A percentile compares a stretch with the other conserved stretches of the same genome.
These are phyloP conservation scores for Harpagoxenus sublaevis DNA, from an alignment of 2,888 invertebrate genomes.

Conservation along the genomic window DNA sequence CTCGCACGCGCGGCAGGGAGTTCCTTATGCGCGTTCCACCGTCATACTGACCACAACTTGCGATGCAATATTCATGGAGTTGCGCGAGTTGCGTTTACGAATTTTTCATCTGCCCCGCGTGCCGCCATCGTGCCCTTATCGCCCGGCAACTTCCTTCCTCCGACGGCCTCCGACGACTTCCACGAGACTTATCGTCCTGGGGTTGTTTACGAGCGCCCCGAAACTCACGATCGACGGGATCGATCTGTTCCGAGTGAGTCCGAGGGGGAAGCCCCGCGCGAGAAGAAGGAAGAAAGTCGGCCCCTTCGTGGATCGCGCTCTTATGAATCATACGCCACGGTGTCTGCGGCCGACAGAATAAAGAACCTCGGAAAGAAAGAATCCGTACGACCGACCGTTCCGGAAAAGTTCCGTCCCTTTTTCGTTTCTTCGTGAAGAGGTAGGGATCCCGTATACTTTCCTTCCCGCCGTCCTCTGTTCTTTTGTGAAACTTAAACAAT, in stretches of 20 bases:
- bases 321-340: conserved; percentile 77
- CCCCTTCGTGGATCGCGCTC: conserved; percentile 40
- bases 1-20: conserved; percentile 20
- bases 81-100: conserved; percentile 71
- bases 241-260: conserved; percentile 12
- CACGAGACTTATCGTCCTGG: not conserved
- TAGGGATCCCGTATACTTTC: not conserved
- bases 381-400: conserved; percentile 41
- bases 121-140: conserved; percentile 47
- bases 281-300: conserved; percentile 21
- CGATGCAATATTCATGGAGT: conserved; percentile 73
- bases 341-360: conserved; percentile 77
- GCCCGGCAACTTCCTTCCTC: conserved; percentile 25
- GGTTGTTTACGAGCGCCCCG: conserved; percentile 53
- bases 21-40: conserved; percentile 31
- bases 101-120: conserved; percentile 67
- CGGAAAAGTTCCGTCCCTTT: conserved; percentile 42
- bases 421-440: conserved; percentile 54
- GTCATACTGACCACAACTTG: conserved; percentile 65
- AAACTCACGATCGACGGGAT: conserved; percentile 54
- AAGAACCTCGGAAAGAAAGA: conserved; percentile 67
- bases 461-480: conserved; percentile 12
- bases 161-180: not conserved
- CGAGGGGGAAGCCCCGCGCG: not conserved
- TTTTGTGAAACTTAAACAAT: conserved; percentile 78